Conservation (phyloP, 2,113 vertebrate genomes). For the Ophiodon elongatus region DNA sequence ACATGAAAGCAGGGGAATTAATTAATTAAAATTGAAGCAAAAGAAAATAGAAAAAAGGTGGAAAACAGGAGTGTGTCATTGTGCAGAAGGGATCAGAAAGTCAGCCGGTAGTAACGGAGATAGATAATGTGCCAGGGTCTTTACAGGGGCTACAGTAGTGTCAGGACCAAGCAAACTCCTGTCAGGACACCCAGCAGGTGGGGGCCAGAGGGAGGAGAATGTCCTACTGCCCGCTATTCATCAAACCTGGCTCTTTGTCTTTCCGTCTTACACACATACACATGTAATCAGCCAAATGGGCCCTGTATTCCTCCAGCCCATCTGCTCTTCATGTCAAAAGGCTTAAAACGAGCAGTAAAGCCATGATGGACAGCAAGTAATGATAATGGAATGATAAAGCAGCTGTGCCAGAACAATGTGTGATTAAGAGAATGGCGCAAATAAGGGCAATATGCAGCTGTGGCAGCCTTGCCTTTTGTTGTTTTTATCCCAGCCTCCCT, state of each 20-base stretch:
- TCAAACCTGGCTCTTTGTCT: constrained; percentile 59
- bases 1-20: not conserved
- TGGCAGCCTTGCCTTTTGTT: constrained; percentile 16
- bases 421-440: constrained; percentile 49
- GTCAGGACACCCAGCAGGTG: constrained; percentile 56
- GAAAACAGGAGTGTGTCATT: not conserved
- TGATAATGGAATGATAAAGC: constrained; percentile 69
- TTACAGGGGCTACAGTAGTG: constrained; percentile 31
- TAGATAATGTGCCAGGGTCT: constrained; percentile 15
- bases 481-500: constrained; percentile 38
- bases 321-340: constrained; percentile 54
- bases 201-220: constrained; percentile 52
- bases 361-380: constrained; percentile 66
- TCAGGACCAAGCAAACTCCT: constrained; percentile 31
- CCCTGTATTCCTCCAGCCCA: constrained; percentile 46
- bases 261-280: constrained; percentile 35
- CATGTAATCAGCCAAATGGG: constrained; percentile 66
- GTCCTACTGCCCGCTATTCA: constrained; percentile 48
- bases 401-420: constrained; percentile 59
- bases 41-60: not conserved
- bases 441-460: constrained; percentile 41
- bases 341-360: constrained; percentile 54
- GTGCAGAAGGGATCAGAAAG: constrained; percentile 8
- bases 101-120: too few species aligned
- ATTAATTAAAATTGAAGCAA: not conserved